Base-by-base conservation (phyloP, 2,888 invertebrate genomes). In the Archips crataeganus region DNA sequence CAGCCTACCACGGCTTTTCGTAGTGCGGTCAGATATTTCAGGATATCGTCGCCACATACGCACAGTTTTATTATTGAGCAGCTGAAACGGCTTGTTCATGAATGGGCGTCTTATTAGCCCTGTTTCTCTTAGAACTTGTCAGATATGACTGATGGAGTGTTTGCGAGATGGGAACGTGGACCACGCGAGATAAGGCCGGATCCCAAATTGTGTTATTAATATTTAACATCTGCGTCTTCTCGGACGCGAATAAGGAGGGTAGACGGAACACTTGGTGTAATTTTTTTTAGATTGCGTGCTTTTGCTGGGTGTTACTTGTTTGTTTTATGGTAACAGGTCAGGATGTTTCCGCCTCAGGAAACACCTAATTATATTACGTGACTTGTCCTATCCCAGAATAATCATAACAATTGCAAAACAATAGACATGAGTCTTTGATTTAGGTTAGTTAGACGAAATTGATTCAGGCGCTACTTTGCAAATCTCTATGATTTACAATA, bases 221-320 rank as follows among this genome's bases (percentile, higher is more conserved):
- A 86, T 86, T 86, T 84, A 86, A 85, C 82, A 85, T 85, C 83
- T 85, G 83, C 77, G 81, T 72, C 82, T 80, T 79, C 76, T 82
- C 82, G 80, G 80, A 80, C 65, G n/a, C 54, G 67, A 76, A 71
- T 64, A 51, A 67, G 47, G 32, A 67, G 39, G 39, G 39, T 63
- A 69, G 34, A 68, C 49, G n/a, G 67, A 34, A 11, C 8, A 47
- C 68, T 49, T 10, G 54, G 10, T 51, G 51, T 64, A 42, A 59
- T 60, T 10, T 39, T 32, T 49, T 49, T 64, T 6, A 64, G 60
- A 69, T 64, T 64, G 15, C 2, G 23, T 47, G 6, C 39, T 59
- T 64, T 59, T 70, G 8, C 8, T n/a, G 60, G 13, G 34, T 34
- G 4, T 34, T 60, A 13, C 2, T 36, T 60, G 49, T 60, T 60